Conservation (phyloP, 2,797 vertebrate species). For the Myotis pilosus region DNA sequence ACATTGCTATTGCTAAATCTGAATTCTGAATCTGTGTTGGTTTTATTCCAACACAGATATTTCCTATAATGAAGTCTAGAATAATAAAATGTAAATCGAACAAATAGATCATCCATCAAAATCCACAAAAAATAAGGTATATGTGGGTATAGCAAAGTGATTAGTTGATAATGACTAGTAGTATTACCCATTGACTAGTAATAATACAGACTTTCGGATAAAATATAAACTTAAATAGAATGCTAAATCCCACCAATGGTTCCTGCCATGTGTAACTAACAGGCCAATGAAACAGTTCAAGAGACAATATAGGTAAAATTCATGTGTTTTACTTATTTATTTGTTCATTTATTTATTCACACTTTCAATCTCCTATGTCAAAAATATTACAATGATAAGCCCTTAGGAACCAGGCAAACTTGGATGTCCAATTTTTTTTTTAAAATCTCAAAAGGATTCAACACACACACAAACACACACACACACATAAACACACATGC, state of each 20-base stretch:
- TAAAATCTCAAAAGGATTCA: background rate
- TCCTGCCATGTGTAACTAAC: background rate
- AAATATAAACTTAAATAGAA: slow-evolving; percentile 9
- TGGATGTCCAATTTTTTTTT: background rate
- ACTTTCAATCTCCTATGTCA: background rate
- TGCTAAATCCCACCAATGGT: background rate
- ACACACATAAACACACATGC: background rate
- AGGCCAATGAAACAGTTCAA: background rate
- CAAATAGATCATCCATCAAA: background rate
- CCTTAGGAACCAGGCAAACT: background rate
- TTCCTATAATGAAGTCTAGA: background rate
- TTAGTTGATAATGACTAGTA: background rate
- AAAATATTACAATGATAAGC: background rate
- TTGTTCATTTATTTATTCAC: background rate
- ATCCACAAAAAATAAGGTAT: background rate
- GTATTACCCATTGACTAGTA: background rate
- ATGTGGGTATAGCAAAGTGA: background rate
- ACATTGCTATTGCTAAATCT: background rate
- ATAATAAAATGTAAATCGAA: background rate
- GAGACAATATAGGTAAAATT: background rate
- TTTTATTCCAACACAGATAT: background rate
- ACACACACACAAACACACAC: background rate
- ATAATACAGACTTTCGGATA: background rate
- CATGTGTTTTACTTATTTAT: background rate
- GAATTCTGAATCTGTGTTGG: background rate